Evolutionary conservation across 2,113 vertebrate genomes (phyloP), one percentile per base, ranked within the genome.

Genomic region (Gambusia affinis): DNA sequence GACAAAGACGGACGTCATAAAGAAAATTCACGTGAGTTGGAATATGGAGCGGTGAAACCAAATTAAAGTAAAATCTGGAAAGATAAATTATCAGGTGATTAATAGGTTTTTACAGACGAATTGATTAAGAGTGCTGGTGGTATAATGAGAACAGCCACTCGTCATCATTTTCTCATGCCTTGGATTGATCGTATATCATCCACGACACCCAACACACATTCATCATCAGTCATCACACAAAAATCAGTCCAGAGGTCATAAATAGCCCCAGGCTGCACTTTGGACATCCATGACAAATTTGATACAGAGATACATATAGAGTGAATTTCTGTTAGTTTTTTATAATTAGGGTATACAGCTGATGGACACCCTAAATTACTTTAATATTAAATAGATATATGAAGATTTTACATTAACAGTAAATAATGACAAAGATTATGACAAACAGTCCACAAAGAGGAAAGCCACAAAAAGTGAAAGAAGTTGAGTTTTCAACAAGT

Each of bases 101-200:
- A 33, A 44, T 54, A 54, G 17, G 31, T 33, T 51, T 62, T 70
- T 70, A 37, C n/a, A 35, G 6, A 14, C 10, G 22, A 8, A 33
- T 51, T 51, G 12, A 63, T 31, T 44, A 63, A 47, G 31, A 24
- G 4, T 1, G 28, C 29, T 10, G 12, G 3, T 37, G 15, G 3
- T 64, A 27, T 12, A 47, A 64, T 33, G 19, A 73, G 47, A 70
- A 60, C 31, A 39, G 69, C 33, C 69, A 27, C 51, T 62, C 30
- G 22, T 64, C 42, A 15, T 64, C 17, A 33, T 51, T 51, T 8
- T 54, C 29, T 27, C 22, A 27, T 7, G 31, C 30, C n/a, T 37
- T 51, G 24, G 6, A 44, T 47, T 64, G 60, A 64, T 47, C 28
- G 31, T 72, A 47, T 24, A 31, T 61, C 60, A 29, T 51, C 47